Conservation (phyloP, 2,888 invertebrate genomes). For the Tribolium freemani region DNA sequence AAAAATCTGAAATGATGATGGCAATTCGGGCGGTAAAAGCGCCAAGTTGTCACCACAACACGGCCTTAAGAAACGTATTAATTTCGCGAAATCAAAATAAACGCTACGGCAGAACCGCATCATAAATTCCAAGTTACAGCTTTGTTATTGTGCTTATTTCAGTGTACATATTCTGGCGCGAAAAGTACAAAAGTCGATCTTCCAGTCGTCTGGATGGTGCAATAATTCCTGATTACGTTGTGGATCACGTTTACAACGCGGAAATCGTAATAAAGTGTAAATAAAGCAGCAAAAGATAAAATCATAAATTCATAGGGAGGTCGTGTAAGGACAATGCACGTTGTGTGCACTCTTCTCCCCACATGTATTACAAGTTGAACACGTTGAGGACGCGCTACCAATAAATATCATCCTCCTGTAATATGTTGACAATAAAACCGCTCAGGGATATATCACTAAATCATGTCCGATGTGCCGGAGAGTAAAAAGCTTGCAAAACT, state of each 20-base stretch:
- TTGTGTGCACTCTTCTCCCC: constrained; percentile 13
- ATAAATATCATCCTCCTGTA: constrained; percentile 53
- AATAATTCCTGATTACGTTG: constrained; percentile 27
- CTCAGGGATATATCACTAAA: constrained; percentile 53
- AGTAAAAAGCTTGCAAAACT: constrained; percentile 33
- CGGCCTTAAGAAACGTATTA: no score
- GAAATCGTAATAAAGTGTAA: constrained; percentile 31
- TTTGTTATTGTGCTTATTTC: constrained; percentile 28
- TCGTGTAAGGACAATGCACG: constrained; percentile 31
- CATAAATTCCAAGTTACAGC: constrained; percentile 15
- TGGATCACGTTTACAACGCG: constrained; percentile 33
- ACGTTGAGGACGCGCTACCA: constrained; percentile 48
- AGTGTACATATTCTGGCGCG: neutral
- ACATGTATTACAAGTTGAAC: constrained; percentile 52
- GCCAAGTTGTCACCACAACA: no score
- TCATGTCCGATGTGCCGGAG: constrained; percentile 46
- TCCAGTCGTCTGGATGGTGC: constrained; percentile 8
- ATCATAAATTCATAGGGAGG: constrained; percentile 36
- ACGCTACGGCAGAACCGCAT: neutral
- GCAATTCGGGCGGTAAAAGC: neutral
- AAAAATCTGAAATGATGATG: neutral
- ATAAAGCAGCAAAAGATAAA: constrained; percentile 21
- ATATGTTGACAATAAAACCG: constrained; percentile 57
- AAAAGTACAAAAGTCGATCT: constrained; percentile 5
- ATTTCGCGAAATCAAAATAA: no score